Conservation (phyloP, 2,797 vertebrate species). For the Melanitta fusca region DNA sequence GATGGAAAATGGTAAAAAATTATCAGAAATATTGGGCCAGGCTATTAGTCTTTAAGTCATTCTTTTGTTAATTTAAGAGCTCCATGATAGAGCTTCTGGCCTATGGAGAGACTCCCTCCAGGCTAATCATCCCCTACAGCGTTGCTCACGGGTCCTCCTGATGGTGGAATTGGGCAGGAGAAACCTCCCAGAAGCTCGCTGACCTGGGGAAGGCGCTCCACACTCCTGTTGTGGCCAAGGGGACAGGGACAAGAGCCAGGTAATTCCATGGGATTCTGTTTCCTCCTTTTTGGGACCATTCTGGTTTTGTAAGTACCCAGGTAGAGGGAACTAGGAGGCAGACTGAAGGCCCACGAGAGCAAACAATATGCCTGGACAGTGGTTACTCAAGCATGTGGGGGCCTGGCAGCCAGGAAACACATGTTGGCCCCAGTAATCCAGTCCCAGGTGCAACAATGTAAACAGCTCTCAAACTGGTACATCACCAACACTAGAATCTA, state of each 20-base stretch:
- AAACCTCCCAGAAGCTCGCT: neutral
- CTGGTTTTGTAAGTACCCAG: neutral
- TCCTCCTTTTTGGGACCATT: neutral
- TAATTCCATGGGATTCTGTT: neutral
- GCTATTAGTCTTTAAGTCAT: neutral
- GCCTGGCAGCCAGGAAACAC: neutral
- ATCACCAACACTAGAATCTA: neutral
- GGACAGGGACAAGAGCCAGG: fast-evolving
- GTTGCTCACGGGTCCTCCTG: neutral
- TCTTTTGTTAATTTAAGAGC: neutral
- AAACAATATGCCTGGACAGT: neutral
- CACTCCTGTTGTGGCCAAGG: neutral
- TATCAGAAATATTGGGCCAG: neutral
- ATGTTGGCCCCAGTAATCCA: neutral
- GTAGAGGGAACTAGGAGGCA: neutral
- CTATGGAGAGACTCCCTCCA: neutral
- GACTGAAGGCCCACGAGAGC: neutral
- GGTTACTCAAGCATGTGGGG: neutral
- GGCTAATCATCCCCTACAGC: neutral
- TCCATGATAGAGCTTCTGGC: fast-evolving
- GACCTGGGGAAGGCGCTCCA: neutral
- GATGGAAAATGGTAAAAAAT: neutral
- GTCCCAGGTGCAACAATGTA: fast-evolving
- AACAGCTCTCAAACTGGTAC: neutral
- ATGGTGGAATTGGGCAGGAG: neutral